These are phyloP conservation scores for Ceratina japonica DNA, from an alignment of 1,140 invertebrate genomes.

Conservation along the genomic window DNA sequence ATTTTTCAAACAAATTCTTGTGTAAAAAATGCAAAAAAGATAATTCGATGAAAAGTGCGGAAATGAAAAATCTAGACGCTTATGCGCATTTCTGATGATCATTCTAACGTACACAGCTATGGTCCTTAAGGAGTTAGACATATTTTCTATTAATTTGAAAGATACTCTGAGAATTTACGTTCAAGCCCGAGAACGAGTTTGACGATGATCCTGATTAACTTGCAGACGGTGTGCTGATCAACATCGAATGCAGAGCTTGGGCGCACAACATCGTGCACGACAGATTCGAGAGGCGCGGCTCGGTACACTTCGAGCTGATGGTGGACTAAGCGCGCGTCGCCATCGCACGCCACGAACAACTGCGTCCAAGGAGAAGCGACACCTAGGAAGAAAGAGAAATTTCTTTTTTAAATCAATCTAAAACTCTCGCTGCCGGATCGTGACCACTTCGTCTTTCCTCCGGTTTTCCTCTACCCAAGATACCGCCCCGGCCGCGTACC, in stretches of 20 bases:
- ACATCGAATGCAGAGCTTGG: slow-evolving; percentile 98
- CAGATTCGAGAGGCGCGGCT: slow-evolving; percentile 91
- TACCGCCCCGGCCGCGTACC: slow-evolving; percentile 52
- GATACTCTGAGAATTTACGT: no score
- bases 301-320: slow-evolving; percentile 97
- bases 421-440: slow-evolving; percentile 51
- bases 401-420: slow-evolving; percentile 57
- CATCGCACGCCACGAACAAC: slow-evolving; percentile 59
- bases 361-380: slow-evolving; percentile 52
- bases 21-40: no score
- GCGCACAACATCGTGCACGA: slow-evolving; percentile 95
- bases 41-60: no score
- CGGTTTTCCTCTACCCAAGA: slow-evolving; percentile 57
- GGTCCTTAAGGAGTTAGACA: no score
- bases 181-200: not conserved
- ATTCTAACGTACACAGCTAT: no score
- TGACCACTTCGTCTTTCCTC: slow-evolving; percentile 59
- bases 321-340: slow-evolving; percentile 86
- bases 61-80: no score
- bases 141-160: no score
- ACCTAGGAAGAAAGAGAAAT: slow-evolving; percentile 52
- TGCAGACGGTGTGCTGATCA: slow-evolving; percentile 92
- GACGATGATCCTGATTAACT: not conserved
- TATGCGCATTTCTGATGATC: no score
- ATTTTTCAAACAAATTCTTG: no score